Base-by-base conservation (phyloP, 1,140 invertebrate genomes). In the Oreohelix idahoensis region DNA sequence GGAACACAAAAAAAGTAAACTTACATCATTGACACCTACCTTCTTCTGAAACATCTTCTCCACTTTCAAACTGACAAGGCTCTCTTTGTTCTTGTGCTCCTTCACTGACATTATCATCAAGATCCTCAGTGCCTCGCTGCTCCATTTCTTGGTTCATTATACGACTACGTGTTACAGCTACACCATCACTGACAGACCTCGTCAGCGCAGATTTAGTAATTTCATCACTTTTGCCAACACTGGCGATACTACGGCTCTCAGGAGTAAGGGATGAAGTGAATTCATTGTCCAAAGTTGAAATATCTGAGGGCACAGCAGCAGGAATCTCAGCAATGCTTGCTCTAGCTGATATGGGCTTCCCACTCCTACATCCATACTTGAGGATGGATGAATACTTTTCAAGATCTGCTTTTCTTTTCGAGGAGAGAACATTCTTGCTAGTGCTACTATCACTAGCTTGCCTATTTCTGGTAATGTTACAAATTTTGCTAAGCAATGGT, bases 111-210 rank as follows among this genome's bases (percentile, higher is more conserved):
- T 35, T 32, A 32, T 29, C 63, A 66, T 35, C 29, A 35, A 66
- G 63, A 66, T 35, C 17, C 29, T 13, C n/a, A 29, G 63, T n/a
- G 17, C 11, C 29, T 23, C 29, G 2, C 63, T 66, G 63, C 38
- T 75, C 51, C 53, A 29, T 45, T 74, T 73, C 74, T 38, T 63
- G 29, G 29, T 29, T 39, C 38, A 42, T 20, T 26, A 42, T 36
- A 8, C n/a, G 49, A 80, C 83, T 83, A 23, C 58, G 77, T 63
- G 42, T 81, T 2, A 69, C 32, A 69, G 77, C 71, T 8, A 45
- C 26, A 15, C 74, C 73, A 71, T 84, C 84, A 84, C 84, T 84
- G 42, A 78, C 49, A 49, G 84, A 82, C 36, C 84, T 77, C 15
- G 11, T 32, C 51, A 83, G 39, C 8, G 39, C n/a, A 15, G 45